A percentile compares a stretch with the other conserved stretches of the same genome.
Evolutionary conservation across 2,888 invertebrate species (phyloP).

Genomic region (Cryptus armator): DNA sequence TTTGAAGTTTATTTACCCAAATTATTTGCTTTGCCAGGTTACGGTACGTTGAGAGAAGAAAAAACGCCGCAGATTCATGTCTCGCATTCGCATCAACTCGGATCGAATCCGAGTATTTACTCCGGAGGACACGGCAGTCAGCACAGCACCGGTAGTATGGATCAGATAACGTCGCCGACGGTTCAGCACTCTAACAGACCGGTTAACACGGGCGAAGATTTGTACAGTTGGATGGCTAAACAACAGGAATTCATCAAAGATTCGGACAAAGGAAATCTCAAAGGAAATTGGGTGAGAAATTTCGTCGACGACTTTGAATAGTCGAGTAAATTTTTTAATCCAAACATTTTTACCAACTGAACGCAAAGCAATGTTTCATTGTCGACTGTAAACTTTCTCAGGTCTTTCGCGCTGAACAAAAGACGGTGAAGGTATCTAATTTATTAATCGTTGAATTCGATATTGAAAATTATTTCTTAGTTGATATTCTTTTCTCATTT

Average conservation of each 20-base stretch:
- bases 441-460: slow-evolving; percentile 35
- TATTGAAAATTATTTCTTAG: slow-evolving; percentile 20
- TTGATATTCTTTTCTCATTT: slow-evolving; percentile 16
- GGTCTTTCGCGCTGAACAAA: slow-evolving; percentile 84
- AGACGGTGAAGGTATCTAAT: slow-evolving; percentile 81
- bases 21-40: slow-evolving; percentile 86
- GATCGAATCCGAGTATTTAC: slow-evolving; percentile 89
- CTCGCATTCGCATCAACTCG: slow-evolving; percentile 86
- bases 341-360: background rate
- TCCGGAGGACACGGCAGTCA: slow-evolving; percentile 84
- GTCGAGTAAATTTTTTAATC: background rate
- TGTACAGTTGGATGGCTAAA: slow-evolving; percentile 98
- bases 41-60: slow-evolving; percentile 91
- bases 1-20: background rate
- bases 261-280: slow-evolving; percentile 83
- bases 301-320: background rate
- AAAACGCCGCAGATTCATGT: slow-evolving; percentile 85
- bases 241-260: slow-evolving; percentile 89
- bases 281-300: slow-evolving; percentile 83
- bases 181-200: slow-evolving; percentile 86
- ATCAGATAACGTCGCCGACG: slow-evolving; percentile 85
- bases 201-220: slow-evolving; percentile 91
- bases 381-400: slow-evolving; percentile 67
- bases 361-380: slow-evolving; percentile 17
- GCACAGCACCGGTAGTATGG: slow-evolving; percentile 83